phyloP scores from a whole-genome alignment of 1,140 invertebrate genomes.

The Leptinotarsa undecemlineata region DNA sequence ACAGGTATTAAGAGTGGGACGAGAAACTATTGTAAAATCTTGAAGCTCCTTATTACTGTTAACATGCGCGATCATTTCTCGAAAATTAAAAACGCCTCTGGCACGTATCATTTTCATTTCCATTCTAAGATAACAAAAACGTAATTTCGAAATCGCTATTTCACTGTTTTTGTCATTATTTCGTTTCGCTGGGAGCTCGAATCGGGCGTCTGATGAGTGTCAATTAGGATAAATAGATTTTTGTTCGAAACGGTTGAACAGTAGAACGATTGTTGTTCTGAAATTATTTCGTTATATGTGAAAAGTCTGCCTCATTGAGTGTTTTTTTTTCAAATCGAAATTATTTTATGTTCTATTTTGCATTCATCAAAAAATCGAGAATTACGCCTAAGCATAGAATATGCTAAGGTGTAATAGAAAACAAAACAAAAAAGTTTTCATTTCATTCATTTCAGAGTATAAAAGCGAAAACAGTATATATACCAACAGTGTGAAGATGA shows the following conservation, averaged over 20 bases:
- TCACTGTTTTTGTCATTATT: slow-evolving; percentile 49
- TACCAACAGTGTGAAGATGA: too few species aligned
- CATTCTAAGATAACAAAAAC: slow-evolving; percentile 50
- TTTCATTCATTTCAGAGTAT: too few species aligned
- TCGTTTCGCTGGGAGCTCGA: slow-evolving; percentile 27
- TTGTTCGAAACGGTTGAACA: not conserved
- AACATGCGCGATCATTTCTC: slow-evolving; percentile 53
- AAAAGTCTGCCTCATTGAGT: too few species aligned
- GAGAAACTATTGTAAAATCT: slow-evolving; percentile 42
- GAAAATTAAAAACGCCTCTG: slow-evolving; percentile 54
- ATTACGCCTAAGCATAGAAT: too few species aligned
- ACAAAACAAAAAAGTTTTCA: too few species aligned
- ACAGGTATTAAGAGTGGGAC: slow-evolving; percentile 39
- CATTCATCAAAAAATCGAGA: too few species aligned
- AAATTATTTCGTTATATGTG: too few species aligned
- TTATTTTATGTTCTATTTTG: too few species aligned
- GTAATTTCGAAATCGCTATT: slow-evolving; percentile 53
- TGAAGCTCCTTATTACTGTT: slow-evolving; percentile 49
- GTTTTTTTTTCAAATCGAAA: too few species aligned
- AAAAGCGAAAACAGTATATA: too few species aligned
- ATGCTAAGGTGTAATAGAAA: too few species aligned
- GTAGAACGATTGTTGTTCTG: too few species aligned
- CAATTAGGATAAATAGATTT: slow-evolving; percentile 13
- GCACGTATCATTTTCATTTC: slow-evolving; percentile 53
- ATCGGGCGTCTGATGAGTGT: slow-evolving; percentile 23